Percentiles rank a stretch among this genome's conserved stretches.
Conservation (phyloP, 2,888 invertebrate species). For the Drosophila aldrichi region DNA sequence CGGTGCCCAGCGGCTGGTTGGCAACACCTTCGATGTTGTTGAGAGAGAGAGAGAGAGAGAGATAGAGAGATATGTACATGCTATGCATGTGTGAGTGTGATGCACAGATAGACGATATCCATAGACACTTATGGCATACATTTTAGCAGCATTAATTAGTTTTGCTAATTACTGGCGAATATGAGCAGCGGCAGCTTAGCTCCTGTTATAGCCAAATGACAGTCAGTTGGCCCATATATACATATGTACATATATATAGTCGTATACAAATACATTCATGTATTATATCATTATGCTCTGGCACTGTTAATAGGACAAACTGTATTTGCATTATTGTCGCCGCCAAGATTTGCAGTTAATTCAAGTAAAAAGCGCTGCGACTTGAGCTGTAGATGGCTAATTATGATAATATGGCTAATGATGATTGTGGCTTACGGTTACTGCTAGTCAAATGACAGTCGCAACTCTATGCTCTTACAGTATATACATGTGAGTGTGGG, state of each 20-base stretch:
- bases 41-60: too few species aligned
- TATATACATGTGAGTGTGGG: neutral
- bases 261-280: neutral
- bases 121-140: slow-evolving; percentile 43
- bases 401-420: slow-evolving; percentile 30
- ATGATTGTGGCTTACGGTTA: slow-evolving; percentile 57
- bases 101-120: neutral
- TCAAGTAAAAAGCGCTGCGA: slow-evolving; percentile 33
- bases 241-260: neutral
- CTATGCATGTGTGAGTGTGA: neutral
- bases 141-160: slow-evolving; percentile 67
- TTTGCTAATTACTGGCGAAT: slow-evolving; percentile 65
- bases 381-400: slow-evolving; percentile 26
- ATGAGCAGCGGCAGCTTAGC: slow-evolving; percentile 14
- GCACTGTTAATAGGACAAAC: slow-evolving; percentile 35
- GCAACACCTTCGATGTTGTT: slow-evolving; percentile 26
- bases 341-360: slow-evolving; percentile 38
- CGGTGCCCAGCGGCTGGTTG: slow-evolving; percentile 42
- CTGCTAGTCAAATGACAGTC: slow-evolving; percentile 3
- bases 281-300: slow-evolving; percentile 38
- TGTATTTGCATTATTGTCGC: slow-evolving; percentile 49
- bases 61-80: neutral
- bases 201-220: slow-evolving; percentile 29
- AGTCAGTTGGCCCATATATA: slow-evolving; percentile 7
- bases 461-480: neutral